Percentiles rank a stretch among this genome's conserved stretches.
These are phyloP conservation scores for Lumbricus terrestris DNA, from an alignment of 2,888 invertebrate genomes.

Conservation along the genomic window DNA sequence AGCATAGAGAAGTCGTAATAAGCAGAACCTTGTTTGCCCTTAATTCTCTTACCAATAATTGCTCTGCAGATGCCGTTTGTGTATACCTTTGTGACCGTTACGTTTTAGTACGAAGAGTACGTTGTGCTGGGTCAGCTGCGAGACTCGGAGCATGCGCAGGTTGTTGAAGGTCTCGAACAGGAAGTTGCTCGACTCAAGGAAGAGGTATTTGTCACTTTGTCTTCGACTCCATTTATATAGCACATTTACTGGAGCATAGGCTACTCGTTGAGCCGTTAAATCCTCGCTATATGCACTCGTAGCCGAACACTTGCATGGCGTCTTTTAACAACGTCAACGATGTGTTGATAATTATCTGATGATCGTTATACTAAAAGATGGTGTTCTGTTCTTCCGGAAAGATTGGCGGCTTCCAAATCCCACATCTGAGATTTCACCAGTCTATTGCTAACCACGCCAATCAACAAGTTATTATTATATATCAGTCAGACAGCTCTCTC, in stretches of 20 bases:
- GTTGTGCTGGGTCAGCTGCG: slow-evolving; percentile 23
- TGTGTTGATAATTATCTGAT: too few relatives aligned
- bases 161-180: slow-evolving; percentile 16
- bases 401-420: background rate
- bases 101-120: slow-evolving; percentile 27
- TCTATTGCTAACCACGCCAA: background rate
- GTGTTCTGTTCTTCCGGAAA: background rate
- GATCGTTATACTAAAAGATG: background rate
- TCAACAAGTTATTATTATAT: background rate
- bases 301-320: too few relatives aligned
- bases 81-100: background rate
- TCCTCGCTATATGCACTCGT: too few relatives aligned
- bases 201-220: slow-evolving; percentile 22
- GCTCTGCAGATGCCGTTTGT: background rate
- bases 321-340: background rate
- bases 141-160: slow-evolving; percentile 23
- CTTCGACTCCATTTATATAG: background rate
- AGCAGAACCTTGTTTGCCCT: background rate
- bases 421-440: background rate
- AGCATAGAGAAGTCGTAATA: too few relatives aligned
- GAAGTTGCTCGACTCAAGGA: slow-evolving; percentile 11
- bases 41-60: background rate
- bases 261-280: background rate
- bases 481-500: background rate
- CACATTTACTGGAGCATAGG: background rate